phyloP scores from a whole-genome alignment of 2,113 vertebrate species.

The Cephalopholis sonnerati region DNA sequence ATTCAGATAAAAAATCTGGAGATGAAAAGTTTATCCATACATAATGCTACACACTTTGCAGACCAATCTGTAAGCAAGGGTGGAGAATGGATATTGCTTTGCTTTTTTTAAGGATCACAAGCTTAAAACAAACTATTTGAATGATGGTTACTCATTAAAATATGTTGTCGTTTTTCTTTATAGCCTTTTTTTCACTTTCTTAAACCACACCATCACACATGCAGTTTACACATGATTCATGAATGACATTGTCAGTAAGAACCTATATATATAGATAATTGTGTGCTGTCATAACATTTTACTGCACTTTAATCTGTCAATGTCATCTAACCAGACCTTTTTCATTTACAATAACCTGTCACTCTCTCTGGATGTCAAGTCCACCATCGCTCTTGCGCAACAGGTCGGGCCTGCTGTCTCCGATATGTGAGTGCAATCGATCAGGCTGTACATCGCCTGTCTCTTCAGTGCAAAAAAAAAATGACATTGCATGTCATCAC shows the following conservation, averaged over 20 bases:
- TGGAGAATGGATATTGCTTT: neutral
- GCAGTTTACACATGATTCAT: neutral
- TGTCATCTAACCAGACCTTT: neutral
- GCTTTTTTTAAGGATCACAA: neutral
- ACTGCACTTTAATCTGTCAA: slow-evolving; percentile 6
- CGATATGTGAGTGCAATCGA: slow-evolving; percentile 10
- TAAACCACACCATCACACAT: neutral
- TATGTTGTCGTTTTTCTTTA: neutral
- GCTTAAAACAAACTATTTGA: neutral
- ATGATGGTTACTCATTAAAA: neutral
- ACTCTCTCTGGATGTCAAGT: slow-evolving; percentile 24
- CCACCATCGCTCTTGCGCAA: slow-evolving; percentile 12
- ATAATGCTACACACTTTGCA: neutral
- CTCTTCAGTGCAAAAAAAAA: slow-evolving; percentile 19
- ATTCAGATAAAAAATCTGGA: neutral
- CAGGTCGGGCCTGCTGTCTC: slow-evolving; percentile 25
- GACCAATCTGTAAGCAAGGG: neutral
- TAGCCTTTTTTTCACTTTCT: no score
- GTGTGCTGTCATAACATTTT: neutral
- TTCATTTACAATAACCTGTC: slow-evolving; percentile 8
- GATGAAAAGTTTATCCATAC: no score
- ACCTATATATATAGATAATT: neutral
- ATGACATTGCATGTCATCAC: slow-evolving; percentile 1
- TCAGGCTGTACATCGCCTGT: slow-evolving; percentile 26
- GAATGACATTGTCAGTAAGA: neutral